phyloP scores from a whole-genome alignment of 2,888 invertebrate species.

The Dryomyza anilis region DNA sequence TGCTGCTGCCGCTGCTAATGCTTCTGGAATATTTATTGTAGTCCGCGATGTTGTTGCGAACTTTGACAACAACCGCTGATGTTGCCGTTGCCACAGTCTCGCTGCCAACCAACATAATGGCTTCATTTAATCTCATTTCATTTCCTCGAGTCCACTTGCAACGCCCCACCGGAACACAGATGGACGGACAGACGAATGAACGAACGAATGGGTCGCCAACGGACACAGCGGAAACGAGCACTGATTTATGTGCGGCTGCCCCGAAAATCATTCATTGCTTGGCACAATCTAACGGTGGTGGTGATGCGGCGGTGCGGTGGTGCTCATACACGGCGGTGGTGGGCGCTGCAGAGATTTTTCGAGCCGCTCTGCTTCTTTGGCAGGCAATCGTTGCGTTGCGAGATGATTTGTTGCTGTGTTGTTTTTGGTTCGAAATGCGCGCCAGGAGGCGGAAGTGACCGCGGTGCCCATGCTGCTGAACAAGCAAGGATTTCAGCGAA shows the following conservation, averaged over 20 bases:
- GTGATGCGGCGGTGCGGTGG: neutral
- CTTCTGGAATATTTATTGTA: too few species aligned
- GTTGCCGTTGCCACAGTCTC: too few species aligned
- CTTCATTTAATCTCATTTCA: slow-evolving; percentile 14
- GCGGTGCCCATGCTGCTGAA: too few species aligned
- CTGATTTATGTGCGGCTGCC: slow-evolving; percentile 21
- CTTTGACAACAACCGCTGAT: neutral
- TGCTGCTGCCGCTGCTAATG: too few species aligned
- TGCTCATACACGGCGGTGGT: neutral
- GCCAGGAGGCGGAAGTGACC: neutral
- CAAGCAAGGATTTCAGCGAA: too few species aligned
- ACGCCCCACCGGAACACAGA: neutral
- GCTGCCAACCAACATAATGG: slow-evolving; percentile 10
- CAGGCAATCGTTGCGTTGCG: neutral
- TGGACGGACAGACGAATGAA: neutral
- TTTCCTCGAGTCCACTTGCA: neutral
- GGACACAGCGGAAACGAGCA: neutral
- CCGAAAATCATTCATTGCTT: slow-evolving; percentile 10
- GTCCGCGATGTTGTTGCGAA: too few species aligned
- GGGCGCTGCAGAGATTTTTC: neutral
- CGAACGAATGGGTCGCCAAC: too few species aligned
- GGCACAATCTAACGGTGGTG: neutral
- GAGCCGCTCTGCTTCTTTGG: neutral
- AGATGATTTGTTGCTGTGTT: neutral
- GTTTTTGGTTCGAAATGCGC: neutral